phyloP scores from a whole-genome alignment of 2,888 invertebrate species.

The Agrotis ipsilon region DNA sequence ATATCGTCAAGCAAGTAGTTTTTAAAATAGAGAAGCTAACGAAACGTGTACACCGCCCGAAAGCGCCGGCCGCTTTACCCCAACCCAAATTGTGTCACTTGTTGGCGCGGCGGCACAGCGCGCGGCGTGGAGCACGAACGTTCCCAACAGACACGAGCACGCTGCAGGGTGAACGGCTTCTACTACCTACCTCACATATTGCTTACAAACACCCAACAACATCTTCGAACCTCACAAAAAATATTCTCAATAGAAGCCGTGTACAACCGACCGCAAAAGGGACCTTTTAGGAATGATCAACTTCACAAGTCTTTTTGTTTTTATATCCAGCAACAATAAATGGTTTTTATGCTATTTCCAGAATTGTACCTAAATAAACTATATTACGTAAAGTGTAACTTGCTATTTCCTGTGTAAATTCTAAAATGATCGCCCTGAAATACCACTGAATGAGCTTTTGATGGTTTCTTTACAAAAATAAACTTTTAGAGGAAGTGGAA shows the following conservation, averaged over 20 bases:
- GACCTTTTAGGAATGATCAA: conserved; percentile 72
- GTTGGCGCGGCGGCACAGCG: conserved; percentile 75
- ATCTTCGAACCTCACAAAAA: conserved; percentile 72
- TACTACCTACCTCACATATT: conserved; percentile 70
- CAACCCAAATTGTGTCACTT: conserved; percentile 88
- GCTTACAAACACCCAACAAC: conserved; percentile 73
- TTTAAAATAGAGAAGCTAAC: conserved; percentile 90
- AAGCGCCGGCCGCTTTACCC: conserved; percentile 89
- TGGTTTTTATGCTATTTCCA: conserved; percentile 44
- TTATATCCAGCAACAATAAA: conserved; percentile 56
- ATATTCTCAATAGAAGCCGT: conserved; percentile 73
- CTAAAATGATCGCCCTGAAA: conserved; percentile 16
- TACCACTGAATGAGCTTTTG: conserved; percentile 20
- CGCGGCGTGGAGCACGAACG: conserved; percentile 71
- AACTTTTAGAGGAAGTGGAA: not conserved
- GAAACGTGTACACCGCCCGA: conserved; percentile 89
- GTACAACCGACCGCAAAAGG: conserved; percentile 68
- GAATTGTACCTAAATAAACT: conserved; percentile 21
- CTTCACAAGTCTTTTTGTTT: conserved; percentile 71
- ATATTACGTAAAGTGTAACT: conserved; percentile 21
- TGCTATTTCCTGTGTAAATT: conserved; percentile 10
- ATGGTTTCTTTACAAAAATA: conserved; percentile 5
- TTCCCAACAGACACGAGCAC: conserved; percentile 73
- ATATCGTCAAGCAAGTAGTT: conserved; percentile 89
- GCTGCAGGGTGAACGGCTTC: conserved; percentile 81